Base-by-base conservation (phyloP, 2,888 invertebrate genomes). In the Teinopalpus imperialis region DNA sequence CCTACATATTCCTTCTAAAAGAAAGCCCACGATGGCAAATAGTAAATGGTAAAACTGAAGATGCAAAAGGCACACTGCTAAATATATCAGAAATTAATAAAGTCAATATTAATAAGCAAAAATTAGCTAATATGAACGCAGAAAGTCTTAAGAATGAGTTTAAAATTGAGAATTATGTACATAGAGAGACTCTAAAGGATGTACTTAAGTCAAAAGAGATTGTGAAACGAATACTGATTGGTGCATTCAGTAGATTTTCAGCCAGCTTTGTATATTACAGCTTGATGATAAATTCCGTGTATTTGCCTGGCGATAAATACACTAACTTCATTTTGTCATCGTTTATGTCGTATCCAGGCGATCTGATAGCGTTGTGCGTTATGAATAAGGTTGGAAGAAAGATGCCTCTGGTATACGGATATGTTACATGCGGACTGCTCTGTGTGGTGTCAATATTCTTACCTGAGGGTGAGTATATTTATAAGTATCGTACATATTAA, bases 21-120 rank as follows among this genome's bases (percentile, higher is more conserved):
- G 86, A 87, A 46, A 86, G 83, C 32, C 77, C 80, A 0, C 56
- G 86, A 49, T 86, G 87, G 86, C 73, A 71, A 40, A 69, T 86
- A 1, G 52, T 85, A 1, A 77, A 66, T 14, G 77, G 77, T 0
- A 80, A 69, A 60, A 56, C 63, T 1, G 65, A 73, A n/a, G 52
- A 70, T 46, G 83, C 77, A 0, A 80, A 78, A 36, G 48, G 59
- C 34, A 64, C 67, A 1, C 43, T 85, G 13, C 56, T 64, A 34
- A 23, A 54, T 1, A 71, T 80, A 2, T 74, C 79, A 0, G 59
- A 64, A 55, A 60, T 52, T 7, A 86, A 86, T 43, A 78, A 76
- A 13, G 53, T 76, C 0, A 66, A 69, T 6, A 59, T 85, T 2
- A 59, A 77, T 43, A 43, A 60, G 1, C 52, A 76, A 30, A 71